Base-by-base conservation (phyloP, 2,113 vertebrate species). In the Tetraodon nigroviridis region DNA sequence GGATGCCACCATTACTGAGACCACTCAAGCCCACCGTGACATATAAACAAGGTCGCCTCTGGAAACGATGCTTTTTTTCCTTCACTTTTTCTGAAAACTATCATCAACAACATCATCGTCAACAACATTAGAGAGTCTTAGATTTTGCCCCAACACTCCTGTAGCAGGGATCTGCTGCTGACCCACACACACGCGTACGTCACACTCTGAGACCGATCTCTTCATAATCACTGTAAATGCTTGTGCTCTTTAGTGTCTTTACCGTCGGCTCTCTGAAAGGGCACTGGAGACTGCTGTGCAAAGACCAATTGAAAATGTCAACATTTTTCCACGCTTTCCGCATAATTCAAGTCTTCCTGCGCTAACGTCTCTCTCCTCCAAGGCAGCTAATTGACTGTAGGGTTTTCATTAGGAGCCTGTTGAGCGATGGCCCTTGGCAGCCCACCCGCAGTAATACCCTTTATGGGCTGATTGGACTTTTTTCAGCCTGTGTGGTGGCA, bases 21-120 rank as follows among this genome's bases (percentile, higher is more conserved):
- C 32, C 10, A 82, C 24, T 86, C 73, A 80, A 67, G 70, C 78
- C 71, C 32, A 37, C 32, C 3, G 10, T 37, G 32, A 37, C 32
- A 3, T 37, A 11, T 37, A 37, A 37, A 37, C 32, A 37, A 11
- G 11, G 32, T 11, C 3, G 32, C 32, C 4, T 27, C 24, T 27
- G 24, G 24, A 27, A 27, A 27, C 7, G 24, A 27, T 27, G 24
- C 24, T 24, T 24, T 27, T 27, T 27, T 6, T 6, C 4, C 24
- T 6, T 6, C 24, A 6, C 24, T 27, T 27, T 27, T 27, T 6
- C 24, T 27, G 5, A 27, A 27, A 77, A 75, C 53, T 21, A 61
- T 77, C 79, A 85, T 83, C 32, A 4, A 12, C 32, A 12, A 7
- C 27, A 29, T n/a, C n/a, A 4, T 3, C 32, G 4, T 44, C 42